Base-by-base conservation (phyloP, 2,113 vertebrate genomes). In the Sitta europaea region DNA sequence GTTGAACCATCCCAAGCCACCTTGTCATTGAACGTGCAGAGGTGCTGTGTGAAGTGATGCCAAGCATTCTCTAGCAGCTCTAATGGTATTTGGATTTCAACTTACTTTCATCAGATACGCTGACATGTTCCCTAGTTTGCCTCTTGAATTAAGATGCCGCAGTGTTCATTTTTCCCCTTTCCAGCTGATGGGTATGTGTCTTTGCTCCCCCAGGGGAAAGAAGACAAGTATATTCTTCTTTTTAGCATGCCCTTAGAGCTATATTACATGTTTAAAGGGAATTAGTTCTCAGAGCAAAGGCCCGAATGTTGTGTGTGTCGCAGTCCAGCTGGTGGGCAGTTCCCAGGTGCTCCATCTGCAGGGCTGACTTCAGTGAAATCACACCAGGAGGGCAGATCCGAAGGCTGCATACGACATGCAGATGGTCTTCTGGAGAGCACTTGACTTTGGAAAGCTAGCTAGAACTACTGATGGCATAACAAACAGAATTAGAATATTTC, bases 401-500 rank as follows among this genome's bases (percentile, higher is more conserved):
- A 74, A 75, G 28, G 22, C 4, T 57, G 14, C 24, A 3, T 22
- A 14, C 54, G 33, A 28, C 11, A 11, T 35, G 20, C 75, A 65
- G 65, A 48, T 86, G 72, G 23, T 84, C 61, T 82, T 85, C 68
- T 91, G 94, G 70, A 76, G 38, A 83, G 54, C 73, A 76, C 35
- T 36, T 76, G 62, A 59, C 40, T 86, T 76, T 88, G 88, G 51
- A 88, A 88, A 83, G 59, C 72, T 13, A 74, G 62, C 71, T 91
- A 62, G 77, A 81, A 25, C 70, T 66, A 36, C 78, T 84, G 48
- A 33, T 83, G 67, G 79, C 0, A 0, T 93, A 58, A 62, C 53
- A 88, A 92, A 61, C 47, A 57, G 74, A 96, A 25, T 79, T 43
- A 57, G 74, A 96, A 25, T 79, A 91, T 91, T 93, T 96, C 66